A percentile compares a stretch with the other conserved stretches of the same genome.
Evolutionary conservation across 2,888 invertebrate genomes (phyloP).

Genomic region (Aelia acuminata): DNA sequence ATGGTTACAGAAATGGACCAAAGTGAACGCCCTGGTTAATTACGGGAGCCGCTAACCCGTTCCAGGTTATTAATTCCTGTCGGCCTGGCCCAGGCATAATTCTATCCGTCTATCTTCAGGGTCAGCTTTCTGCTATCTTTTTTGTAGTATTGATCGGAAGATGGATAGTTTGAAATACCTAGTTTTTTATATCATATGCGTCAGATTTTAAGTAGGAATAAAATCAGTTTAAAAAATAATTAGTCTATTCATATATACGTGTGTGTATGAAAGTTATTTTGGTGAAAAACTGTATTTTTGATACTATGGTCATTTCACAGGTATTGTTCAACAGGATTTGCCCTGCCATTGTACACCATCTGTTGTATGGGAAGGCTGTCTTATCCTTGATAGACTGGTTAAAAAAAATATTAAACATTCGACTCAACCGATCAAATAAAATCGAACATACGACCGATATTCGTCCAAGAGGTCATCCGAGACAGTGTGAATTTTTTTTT

Average conservation of each 20-base stretch:
- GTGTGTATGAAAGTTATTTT: too few relatives aligned
- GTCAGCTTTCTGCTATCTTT: background rate
- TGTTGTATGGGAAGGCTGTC: slow-evolving; percentile 7
- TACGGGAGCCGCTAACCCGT: slow-evolving; percentile 44
- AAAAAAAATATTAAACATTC: too few relatives aligned
- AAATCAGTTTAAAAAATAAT: background rate
- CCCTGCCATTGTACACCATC: background rate
- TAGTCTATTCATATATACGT: too few relatives aligned
- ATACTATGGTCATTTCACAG: background rate
- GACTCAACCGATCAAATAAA: too few relatives aligned
- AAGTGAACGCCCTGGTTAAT: slow-evolving; percentile 43
- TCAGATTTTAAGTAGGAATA: too few relatives aligned
- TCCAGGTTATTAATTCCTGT: slow-evolving; percentile 33
- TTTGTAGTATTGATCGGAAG: background rate
- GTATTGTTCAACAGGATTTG: slow-evolving; percentile 17
- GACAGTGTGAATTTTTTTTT: too few relatives aligned
- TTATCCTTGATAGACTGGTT: too few relatives aligned
- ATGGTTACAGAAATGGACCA: slow-evolving; percentile 27
- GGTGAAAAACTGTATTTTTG: background rate
- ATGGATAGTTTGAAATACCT: background rate
- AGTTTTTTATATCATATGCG: too few relatives aligned
- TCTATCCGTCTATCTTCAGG: background rate
- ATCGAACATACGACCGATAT: too few relatives aligned
- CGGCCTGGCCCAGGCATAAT: background rate
- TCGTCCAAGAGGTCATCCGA: too few relatives aligned